Evolutionary conservation across 2,113 vertebrate species (phyloP).

Genomic region (Stigmatopora nigra): DNA sequence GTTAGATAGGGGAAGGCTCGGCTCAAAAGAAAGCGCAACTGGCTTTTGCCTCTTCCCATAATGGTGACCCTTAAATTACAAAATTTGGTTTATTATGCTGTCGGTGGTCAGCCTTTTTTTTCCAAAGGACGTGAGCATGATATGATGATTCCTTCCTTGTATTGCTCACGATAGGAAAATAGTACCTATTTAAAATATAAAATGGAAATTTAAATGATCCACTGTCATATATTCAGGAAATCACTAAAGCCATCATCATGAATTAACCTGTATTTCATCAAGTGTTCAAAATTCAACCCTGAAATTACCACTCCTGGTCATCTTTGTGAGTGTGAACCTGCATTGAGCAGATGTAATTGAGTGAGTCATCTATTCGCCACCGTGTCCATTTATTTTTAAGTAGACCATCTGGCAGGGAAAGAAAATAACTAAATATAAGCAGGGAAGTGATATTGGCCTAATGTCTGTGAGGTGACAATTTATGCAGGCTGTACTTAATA

Average conservation of each 20-base stretch:
- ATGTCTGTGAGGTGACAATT: neutral
- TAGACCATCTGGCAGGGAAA: neutral
- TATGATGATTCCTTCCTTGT: constrained; percentile 53
- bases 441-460: neutral
- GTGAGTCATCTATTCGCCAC: neutral
- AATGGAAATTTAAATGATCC: no score
- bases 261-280: neutral
- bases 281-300: neutral
- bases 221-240: neutral
- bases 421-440: neutral
- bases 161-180: constrained; percentile 7
- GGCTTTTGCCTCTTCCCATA: constrained; percentile 14
- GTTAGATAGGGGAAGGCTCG: constrained; percentile 26
- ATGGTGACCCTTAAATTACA: constrained; percentile 6
- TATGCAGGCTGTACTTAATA: neutral
- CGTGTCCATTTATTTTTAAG: neutral
- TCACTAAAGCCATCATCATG: neutral
- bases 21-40: constrained; percentile 18
- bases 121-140: constrained; percentile 9
- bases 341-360: neutral
- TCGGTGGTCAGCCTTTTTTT: constrained; percentile 11
- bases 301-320: neutral
- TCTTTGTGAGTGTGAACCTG: neutral
- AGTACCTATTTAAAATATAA: no score
- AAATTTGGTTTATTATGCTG: constrained; percentile 14